Conservation (phyloP, 1,140 invertebrate genomes). For the Scaptomyza montana region DNA sequence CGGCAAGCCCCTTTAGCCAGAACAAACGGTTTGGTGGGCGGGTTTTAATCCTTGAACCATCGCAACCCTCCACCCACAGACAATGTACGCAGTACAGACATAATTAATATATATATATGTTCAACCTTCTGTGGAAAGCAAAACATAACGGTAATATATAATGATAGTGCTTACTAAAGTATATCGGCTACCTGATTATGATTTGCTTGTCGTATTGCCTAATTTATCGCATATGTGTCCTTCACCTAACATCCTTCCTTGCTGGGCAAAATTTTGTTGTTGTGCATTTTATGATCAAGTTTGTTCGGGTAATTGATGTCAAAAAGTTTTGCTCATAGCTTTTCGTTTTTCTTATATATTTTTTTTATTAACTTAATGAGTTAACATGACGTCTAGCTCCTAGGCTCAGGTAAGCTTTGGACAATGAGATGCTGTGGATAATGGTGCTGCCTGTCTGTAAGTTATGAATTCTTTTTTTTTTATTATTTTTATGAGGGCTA, state of each 20-base stretch:
- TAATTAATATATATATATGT: conserved; percentile 37
- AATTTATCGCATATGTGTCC: conserved; percentile 55
- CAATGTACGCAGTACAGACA: conserved; percentile 8
- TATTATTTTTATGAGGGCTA: neutral
- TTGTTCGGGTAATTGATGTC: conserved; percentile 28
- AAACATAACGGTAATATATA: conserved; percentile 13
- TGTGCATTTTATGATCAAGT: conserved; percentile 10
- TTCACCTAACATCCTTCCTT: conserved; percentile 24
- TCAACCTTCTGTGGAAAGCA: conserved; percentile 12
- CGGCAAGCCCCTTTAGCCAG: conserved; percentile 46
- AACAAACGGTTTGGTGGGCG: conserved; percentile 15
- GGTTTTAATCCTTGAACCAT: conserved; percentile 14
- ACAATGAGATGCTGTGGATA: neutral
- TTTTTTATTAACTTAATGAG: conserved; percentile 26
- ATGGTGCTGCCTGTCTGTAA: neutral
- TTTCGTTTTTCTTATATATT: neutral
- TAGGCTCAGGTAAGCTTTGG: neutral
- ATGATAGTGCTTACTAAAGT: conserved; percentile 12
- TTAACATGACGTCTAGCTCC: conserved; percentile 5
- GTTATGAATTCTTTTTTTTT: neutral
- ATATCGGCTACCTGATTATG: conserved; percentile 46
- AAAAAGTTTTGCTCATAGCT: conserved; percentile 4
- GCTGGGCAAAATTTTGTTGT: neutral
- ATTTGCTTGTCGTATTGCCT: conserved; percentile 30
- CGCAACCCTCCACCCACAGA: neutral